Evolutionary conservation across 2,888 invertebrate species (phyloP).

Genomic region (Epirrita christyi): DNA sequence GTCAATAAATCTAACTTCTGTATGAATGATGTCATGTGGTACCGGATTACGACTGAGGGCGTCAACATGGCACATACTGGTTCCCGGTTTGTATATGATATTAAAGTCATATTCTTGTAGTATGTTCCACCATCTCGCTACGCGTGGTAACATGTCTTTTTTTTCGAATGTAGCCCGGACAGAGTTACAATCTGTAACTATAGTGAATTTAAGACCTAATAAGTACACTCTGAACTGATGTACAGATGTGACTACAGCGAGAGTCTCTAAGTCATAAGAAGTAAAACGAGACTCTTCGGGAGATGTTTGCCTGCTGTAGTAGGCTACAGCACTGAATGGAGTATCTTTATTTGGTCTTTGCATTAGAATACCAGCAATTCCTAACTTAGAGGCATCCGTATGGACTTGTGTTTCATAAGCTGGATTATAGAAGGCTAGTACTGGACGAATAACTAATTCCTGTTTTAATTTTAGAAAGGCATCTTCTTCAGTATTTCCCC

Average conservation of each 20-base stretch:
- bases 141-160: conserved; percentile 39
- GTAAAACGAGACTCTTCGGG: no score
- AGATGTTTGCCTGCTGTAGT: background rate
- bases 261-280: background rate
- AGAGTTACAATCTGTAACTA: conserved; percentile 45
- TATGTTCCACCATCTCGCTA: conserved; percentile 20
- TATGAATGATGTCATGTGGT: background rate
- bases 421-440: background rate
- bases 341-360: background rate
- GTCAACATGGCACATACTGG: conserved; percentile 32
- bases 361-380: background rate
- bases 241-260: background rate
- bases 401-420: background rate
- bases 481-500: background rate
- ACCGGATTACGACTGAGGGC: background rate
- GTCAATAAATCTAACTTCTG: background rate
- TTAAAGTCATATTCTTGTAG: conserved; percentile 42
- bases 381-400: background rate
- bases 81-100: conserved; percentile 39
- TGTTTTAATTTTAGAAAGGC: background rate
- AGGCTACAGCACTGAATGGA: background rate
- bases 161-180: conserved; percentile 39
- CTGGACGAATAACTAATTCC: background rate
- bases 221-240: conserved; percentile 40
- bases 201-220: conserved; percentile 34